phyloP scores from a whole-genome alignment of 2,113 vertebrate genomes.

The Eolophus roseicapilla region DNA sequence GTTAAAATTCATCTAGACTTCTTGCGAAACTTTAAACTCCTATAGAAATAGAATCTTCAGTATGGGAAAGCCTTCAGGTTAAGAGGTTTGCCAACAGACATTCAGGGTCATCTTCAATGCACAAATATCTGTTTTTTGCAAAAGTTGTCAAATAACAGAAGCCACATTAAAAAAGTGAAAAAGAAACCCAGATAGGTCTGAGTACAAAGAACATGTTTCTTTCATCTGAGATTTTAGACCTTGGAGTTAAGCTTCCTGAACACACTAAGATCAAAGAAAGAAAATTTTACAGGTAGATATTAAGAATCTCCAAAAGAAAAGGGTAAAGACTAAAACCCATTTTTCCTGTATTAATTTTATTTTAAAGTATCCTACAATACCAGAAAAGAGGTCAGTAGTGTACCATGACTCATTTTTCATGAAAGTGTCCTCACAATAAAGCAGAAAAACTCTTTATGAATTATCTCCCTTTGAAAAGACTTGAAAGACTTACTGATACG shows the following conservation, averaged over 20 bases:
- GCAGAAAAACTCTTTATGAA: background rate
- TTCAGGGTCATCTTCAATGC: background rate
- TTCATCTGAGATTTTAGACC: constrained; percentile 1
- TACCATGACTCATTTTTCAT: background rate
- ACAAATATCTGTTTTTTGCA: background rate
- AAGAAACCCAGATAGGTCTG: background rate
- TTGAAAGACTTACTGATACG: background rate
- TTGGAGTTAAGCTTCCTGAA: background rate
- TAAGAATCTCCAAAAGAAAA: background rate
- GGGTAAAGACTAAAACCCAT: background rate
- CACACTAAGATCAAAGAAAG: background rate
- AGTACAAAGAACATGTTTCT: background rate
- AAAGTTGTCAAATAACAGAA: background rate
- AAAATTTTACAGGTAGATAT: background rate
- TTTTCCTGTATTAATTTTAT: background rate
- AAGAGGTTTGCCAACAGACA: background rate
- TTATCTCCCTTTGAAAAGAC: constrained; percentile 21
- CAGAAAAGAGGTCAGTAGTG: background rate
- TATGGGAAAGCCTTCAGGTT: background rate
- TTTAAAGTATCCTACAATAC: background rate
- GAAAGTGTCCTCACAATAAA: background rate
- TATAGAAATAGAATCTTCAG: background rate
- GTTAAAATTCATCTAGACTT: background rate
- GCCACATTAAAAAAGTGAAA: background rate
- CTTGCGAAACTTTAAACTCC: background rate